phyloP scores from a whole-genome alignment of 2,113 vertebrate species.

The Bombycilla garrulus region DNA sequence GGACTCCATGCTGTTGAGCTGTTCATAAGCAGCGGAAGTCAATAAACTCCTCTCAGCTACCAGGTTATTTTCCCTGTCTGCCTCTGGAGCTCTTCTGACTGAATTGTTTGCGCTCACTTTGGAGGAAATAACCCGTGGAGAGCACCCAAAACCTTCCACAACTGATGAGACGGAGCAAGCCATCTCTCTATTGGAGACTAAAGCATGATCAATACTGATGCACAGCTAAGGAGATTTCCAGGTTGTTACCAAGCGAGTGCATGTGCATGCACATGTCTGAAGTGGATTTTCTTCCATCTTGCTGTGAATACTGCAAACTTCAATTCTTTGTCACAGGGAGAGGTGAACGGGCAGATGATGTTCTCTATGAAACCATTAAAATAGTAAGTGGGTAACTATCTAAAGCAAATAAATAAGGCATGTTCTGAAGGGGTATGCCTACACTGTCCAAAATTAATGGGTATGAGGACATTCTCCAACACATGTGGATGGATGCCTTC shows the following conservation, averaged over 20 bases:
- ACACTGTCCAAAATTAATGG: background rate
- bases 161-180: background rate
- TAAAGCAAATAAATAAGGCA: background rate
- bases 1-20: conserved; percentile 83
- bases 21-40: conserved; percentile 70
- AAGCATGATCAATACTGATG: background rate
- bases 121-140: background rate
- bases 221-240: background rate
- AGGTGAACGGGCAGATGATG: background rate
- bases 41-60: conserved; percentile 32
- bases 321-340: background rate
- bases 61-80: background rate
- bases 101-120: background rate
- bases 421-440: conserved; percentile 35
- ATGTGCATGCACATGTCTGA: rapidly evolving
- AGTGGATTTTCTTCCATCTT: background rate
- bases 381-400: background rate
- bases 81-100: background rate
- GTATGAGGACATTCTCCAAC: background rate
- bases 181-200: background rate
- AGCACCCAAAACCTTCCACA: background rate
- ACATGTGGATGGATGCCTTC: background rate
- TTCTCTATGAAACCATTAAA: background rate
- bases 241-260: background rate
- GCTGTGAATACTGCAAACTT: background rate